These are phyloP conservation scores for Leucozona laternaria DNA, from an alignment of 2,888 invertebrate species.

Conservation along the genomic window DNA sequence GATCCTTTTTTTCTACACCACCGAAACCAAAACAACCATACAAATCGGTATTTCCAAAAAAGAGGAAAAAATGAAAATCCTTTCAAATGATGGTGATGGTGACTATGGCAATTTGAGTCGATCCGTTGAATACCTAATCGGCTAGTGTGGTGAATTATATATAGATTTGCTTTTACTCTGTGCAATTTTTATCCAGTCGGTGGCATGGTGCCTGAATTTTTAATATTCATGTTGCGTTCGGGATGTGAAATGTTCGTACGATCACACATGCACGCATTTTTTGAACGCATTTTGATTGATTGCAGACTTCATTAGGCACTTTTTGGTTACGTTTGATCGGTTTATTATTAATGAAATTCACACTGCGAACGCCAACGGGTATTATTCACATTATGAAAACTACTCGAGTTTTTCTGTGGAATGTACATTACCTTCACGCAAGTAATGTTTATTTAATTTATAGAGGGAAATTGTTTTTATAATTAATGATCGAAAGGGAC, in stretches of 20 bases:
- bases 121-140: constrained; percentile 21
- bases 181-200: background rate
- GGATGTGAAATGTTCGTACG: constrained; percentile 62
- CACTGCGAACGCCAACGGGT: background rate
- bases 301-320: background rate
- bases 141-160: background rate
- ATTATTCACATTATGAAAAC: background rate
- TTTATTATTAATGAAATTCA: constrained; percentile 5
- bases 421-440: background rate
- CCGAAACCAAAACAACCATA: background rate
- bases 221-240: constrained; percentile 64
- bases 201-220: constrained; percentile 24
- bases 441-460: background rate
- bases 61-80: constrained; percentile 3
- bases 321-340: constrained; percentile 19
- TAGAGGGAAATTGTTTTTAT: background rate
- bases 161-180: background rate
- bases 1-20: background rate
- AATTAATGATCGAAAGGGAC: background rate
- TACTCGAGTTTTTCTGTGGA: background rate
- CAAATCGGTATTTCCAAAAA: background rate
- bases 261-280: constrained; percentile 44
- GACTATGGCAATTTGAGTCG: background rate
- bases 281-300: constrained; percentile 62
- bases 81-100: background rate